phyloP scores from a whole-genome alignment of 2,113 vertebrate species.

The Poecile atricapillus region DNA sequence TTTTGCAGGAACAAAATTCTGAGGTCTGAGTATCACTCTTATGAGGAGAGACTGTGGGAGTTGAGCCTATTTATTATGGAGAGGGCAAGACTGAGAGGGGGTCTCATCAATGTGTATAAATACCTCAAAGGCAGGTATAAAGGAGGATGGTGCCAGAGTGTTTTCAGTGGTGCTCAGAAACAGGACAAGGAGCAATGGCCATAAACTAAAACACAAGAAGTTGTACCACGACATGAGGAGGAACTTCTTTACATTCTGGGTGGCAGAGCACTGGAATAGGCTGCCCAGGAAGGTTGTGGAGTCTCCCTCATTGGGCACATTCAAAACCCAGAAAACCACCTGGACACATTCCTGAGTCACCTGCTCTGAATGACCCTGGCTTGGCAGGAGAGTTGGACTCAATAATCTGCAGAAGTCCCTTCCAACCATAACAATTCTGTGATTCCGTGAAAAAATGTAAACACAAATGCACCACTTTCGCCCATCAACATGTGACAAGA shows the following conservation, averaged over 20 bases:
- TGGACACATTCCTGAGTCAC: background rate
- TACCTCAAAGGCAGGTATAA: background rate
- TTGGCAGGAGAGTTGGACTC: background rate
- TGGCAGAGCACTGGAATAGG: background rate
- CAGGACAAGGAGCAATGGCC: background rate
- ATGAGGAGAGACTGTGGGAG: accelerated
- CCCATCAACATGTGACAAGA: background rate
- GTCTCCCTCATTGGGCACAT: background rate
- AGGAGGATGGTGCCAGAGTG: background rate
- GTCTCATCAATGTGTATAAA: background rate
- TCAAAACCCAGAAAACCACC: background rate
- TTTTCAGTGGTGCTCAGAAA: accelerated
- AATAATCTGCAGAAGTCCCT: background rate
- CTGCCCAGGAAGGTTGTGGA: background rate
- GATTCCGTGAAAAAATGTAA: background rate
- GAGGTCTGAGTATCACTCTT: background rate
- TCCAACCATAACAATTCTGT: background rate
- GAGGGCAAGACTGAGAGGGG: background rate
- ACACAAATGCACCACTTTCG: background rate
- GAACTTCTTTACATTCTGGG: background rate
- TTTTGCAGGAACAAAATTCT: background rate
- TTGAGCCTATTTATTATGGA: background rate
- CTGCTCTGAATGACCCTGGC: background rate
- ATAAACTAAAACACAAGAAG: background rate
- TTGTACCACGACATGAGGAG: background rate